Evolutionary conservation across 2,113 vertebrate species (phyloP).

Genomic region (Odontesthes bonariensis): DNA sequence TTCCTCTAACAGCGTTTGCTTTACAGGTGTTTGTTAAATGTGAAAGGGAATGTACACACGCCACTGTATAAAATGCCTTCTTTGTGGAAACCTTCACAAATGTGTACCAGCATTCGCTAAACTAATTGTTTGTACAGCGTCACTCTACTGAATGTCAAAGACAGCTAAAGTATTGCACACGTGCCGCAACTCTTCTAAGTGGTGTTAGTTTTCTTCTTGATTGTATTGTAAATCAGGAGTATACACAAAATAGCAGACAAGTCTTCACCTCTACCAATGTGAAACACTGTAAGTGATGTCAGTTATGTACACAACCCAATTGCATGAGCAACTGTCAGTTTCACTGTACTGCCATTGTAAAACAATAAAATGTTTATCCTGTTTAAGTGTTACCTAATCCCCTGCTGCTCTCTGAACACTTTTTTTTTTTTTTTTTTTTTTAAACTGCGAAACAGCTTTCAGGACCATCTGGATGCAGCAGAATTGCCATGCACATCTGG

Average conservation of each 20-base stretch:
- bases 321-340: constrained; percentile 73
- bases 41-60: constrained; percentile 57
- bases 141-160: constrained; percentile 71
- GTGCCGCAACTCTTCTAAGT: constrained; percentile 45
- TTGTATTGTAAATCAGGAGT: constrained; percentile 23
- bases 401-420: background rate
- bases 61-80: constrained; percentile 67
- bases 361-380: constrained; percentile 70
- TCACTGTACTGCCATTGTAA: constrained; percentile 75
- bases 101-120: constrained; percentile 57
- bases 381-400: constrained; percentile 23
- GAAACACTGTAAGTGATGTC: constrained; percentile 64
- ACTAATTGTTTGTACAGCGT: constrained; percentile 47
- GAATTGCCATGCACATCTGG: too few species aligned
- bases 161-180: constrained; percentile 59
- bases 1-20: constrained; percentile 52
- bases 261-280: constrained; percentile 61
- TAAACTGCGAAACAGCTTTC: background rate
- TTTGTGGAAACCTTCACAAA: constrained; percentile 58
- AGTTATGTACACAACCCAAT: constrained; percentile 63
- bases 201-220: constrained; percentile 37
- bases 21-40: constrained; percentile 52
- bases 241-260: constrained; percentile 40
- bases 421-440: background rate
- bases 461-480: background rate